phyloP scores from a whole-genome alignment of 2,888 invertebrate species.

The Amphipyra tragopoginis region DNA sequence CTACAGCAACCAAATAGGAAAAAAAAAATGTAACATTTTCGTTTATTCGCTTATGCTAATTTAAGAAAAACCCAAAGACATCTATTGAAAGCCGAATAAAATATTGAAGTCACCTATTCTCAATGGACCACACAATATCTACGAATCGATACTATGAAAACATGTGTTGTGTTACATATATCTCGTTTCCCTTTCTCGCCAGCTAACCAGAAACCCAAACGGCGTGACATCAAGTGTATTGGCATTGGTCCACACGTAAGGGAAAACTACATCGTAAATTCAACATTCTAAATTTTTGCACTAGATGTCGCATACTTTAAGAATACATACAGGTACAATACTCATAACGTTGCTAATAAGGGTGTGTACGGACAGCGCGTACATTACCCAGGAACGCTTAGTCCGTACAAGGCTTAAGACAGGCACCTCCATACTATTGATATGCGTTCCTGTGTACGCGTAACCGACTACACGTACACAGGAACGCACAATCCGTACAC shows the following conservation, averaged over 20 bases:
- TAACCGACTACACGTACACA: too few relatives aligned
- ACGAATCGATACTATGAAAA: not conserved
- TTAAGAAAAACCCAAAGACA: too few relatives aligned
- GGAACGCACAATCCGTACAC: too few relatives aligned
- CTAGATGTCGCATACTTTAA: not conserved
- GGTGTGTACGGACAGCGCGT: too few relatives aligned
- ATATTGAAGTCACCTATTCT: not conserved
- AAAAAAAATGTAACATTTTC: too few relatives aligned
- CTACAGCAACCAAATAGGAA: too few relatives aligned
- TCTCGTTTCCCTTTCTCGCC: slow-evolving; percentile 22
- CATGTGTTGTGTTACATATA: not conserved
- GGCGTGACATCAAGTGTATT: slow-evolving; percentile 25
- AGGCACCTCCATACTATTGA: too few relatives aligned
- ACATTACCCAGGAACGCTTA: too few relatives aligned
- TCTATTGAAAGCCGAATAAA: not conserved
- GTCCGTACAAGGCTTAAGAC: too few relatives aligned
- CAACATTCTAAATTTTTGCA: slow-evolving; percentile 24
- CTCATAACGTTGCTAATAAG: too few relatives aligned
- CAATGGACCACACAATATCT: not conserved
- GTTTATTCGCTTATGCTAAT: not conserved
- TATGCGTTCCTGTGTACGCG: too few relatives aligned
- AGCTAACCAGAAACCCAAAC: slow-evolving; percentile 19
- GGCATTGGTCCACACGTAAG: slow-evolving; percentile 39
- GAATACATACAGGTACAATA: not conserved
- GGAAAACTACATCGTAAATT: slow-evolving; percentile 32